Evolutionary conservation across 2,888 invertebrate species (phyloP), one percentile per base, ranked within the genome.

Genomic region (Laothoe populi): DNA sequence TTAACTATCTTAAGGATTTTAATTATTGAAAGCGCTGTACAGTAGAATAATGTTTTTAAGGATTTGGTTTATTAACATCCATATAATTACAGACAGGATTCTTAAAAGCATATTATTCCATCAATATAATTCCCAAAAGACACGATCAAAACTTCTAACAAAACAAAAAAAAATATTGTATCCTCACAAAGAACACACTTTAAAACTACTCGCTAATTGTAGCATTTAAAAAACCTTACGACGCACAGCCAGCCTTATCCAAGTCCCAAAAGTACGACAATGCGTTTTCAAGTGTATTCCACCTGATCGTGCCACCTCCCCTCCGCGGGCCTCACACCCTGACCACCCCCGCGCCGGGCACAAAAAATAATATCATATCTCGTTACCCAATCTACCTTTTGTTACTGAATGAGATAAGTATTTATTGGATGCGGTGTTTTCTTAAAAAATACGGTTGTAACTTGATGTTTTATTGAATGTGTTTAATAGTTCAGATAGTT

Each of bases 351-450:
- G 63, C 67, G 65, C 68, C 63, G 65, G 62, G 63, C 61, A 73
- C 73, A 81, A 86, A 87, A 89, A 88, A 87, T 85, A 79, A 86
- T 86, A 86, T 86, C 84, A 87, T 88, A 90, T 89, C 88, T 85
- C 82, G 79, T 85, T 86, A 87, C 86, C 71, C 78, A 80, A 88
- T 89, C 86, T 84, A 78, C 79, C 84, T 83, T 83, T 86, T 85
- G 84, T 83, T 83, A 75, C 72, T 8, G 58, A 62, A 21, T 63
- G 67, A 84, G 84, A 86, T 85, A 81, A 82, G 74, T 83, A 84
- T 80, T 86, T 87, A 83, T 66, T 81, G 82, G 85, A 88, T 81
- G 68, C 62, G 87, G 77, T 63, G 77, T 53, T 53, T 53, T 49
- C 7, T 23, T 10, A 2, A 46, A 46, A 21, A 46, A 11, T 45